Evolutionary conservation across 2,888 invertebrate genomes (phyloP).

Genomic region (Ophion slaviceki): DNA sequence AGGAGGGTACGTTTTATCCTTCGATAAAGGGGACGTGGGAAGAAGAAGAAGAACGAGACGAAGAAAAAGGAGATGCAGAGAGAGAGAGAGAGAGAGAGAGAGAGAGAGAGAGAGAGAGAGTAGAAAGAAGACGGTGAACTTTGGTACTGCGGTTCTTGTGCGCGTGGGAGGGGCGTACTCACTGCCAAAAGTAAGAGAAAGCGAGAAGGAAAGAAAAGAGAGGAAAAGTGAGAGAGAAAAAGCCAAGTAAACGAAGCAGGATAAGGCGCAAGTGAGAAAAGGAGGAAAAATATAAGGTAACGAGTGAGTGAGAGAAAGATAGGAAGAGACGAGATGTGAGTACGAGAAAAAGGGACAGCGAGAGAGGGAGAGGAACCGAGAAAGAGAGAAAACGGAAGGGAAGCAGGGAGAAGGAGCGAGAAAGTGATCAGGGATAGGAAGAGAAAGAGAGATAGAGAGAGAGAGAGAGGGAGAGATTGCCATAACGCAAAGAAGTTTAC

Average conservation of each 20-base stretch:
- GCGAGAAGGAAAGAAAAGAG: background rate
- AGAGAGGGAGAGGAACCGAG: background rate
- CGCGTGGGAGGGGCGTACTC: conserved; percentile 50
- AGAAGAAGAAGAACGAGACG: conserved; percentile 55
- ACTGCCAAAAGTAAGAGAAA: conserved; percentile 30
- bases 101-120: conserved; percentile 23
- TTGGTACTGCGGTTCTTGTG: conserved; percentile 15
- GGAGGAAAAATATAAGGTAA: background rate
- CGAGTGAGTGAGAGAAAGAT: background rate
- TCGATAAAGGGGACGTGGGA: conserved; percentile 68
- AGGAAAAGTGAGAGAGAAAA: too few relatives aligned
- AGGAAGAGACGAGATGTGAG: conserved; percentile 4
- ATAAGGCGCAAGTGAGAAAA: background rate
- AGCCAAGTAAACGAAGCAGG: background rate
- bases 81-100: conserved; percentile 26
- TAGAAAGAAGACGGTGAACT: conserved; percentile 32
- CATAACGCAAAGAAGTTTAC: conserved; percentile 82
- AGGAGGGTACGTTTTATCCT: conserved; percentile 72
- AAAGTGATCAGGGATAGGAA: conserved; percentile 62
- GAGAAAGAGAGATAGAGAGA: conserved; percentile 61
- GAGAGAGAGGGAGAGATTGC: conserved; percentile 61
- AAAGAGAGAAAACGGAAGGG: conserved; percentile 46
- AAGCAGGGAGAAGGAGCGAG: conserved; percentile 70
- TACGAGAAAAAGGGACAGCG: conserved; percentile 40
- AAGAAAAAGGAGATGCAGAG: background rate